Evolutionary conservation across 2,888 invertebrate species (phyloP), one percentile per base, ranked within the genome.

Genomic region (Eristalinus sepulchralis): DNA sequence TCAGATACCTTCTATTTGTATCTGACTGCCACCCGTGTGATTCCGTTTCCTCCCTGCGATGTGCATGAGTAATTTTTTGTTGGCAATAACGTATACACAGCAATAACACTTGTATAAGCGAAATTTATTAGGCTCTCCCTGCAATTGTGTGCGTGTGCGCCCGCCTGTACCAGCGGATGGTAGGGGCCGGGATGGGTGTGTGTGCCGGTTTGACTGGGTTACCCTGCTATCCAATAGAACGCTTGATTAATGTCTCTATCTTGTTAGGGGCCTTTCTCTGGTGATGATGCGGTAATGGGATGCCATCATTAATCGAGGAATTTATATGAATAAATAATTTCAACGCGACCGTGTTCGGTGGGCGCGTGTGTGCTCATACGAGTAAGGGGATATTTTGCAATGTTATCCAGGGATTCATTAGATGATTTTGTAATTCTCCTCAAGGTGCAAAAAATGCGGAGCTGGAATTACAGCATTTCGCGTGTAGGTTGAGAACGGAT

Each of bases 171-270:
- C 27, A 27, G 27, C 5, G 27, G 27, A 5, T 5, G 27, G 27
- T 3, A 2, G 5, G 5, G 27, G 47, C 47, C n/a, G n/a, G 47
- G 4, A 33, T 68, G 57, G 55, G 68, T n/a, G n/a, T n/a, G n/a
- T n/a, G n/a, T n/a, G n/a, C n/a, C n/a, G n/a, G n/a, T 67, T 20
- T 20, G 8, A 13, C 33, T 68, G 34, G 53, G 22, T 22, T 8
- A 55, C 68, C 34, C 55, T 34, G 5, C 57, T 55, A 68, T 55
- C 68, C 68, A 68, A 68, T 68, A 68, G 68, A 68, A 68, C 68
- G 55, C 68, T 68, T 68, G 68, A 68, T 68, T 68, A 68, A 68
- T 68, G 68, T 68, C 68, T 68, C 53, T 68, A 68, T 68, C 68
- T 68, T 68, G 55, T 68, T 68, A 55, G 68, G 67, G 68, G 34